Conservation (phyloP, 2,888 invertebrate species). For the Plagodis pulveraria region DNA sequence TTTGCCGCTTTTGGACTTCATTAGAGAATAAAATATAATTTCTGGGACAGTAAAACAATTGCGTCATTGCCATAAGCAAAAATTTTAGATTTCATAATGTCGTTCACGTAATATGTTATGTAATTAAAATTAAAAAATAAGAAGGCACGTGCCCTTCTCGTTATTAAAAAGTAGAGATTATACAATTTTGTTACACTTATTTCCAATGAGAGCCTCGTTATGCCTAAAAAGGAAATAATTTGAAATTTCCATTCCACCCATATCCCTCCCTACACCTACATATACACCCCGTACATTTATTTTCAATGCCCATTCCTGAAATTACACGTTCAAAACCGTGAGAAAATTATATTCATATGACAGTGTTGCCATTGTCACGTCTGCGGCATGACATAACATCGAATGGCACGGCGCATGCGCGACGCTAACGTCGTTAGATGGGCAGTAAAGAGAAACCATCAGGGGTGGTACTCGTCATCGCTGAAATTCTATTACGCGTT, state of each 20-base stretch:
- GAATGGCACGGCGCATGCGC: slow-evolving; percentile 71
- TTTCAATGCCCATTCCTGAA: slow-evolving; percentile 40
- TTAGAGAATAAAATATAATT: too few species aligned
- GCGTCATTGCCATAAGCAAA: too few species aligned
- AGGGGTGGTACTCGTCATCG: slow-evolving; percentile 67
- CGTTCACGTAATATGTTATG: too few species aligned
- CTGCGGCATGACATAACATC: slow-evolving; percentile 44
- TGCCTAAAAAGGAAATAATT: slow-evolving; percentile 20
- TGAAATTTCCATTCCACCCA: slow-evolving; percentile 32
- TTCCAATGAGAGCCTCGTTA: slow-evolving; percentile 5
- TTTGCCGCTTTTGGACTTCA: too few species aligned
- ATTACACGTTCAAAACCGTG: slow-evolving; percentile 46
- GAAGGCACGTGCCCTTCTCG: too few species aligned
- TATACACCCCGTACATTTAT: slow-evolving; percentile 24
- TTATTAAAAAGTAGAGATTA: too few species aligned
- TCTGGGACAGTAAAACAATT: too few species aligned
- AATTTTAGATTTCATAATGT: too few species aligned
- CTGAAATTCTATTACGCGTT: slow-evolving; percentile 83
- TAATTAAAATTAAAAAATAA: too few species aligned
- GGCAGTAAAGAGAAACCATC: slow-evolving; percentile 62
- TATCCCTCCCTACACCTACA: slow-evolving; percentile 33
- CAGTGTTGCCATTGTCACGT: slow-evolving; percentile 55
- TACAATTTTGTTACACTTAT: too few species aligned
- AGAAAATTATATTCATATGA: slow-evolving; percentile 49
- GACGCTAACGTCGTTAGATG: slow-evolving; percentile 75